Evolutionary conservation across 1,140 invertebrate species (phyloP).

Genomic region (Trachymyrmex cornetzi): DNA sequence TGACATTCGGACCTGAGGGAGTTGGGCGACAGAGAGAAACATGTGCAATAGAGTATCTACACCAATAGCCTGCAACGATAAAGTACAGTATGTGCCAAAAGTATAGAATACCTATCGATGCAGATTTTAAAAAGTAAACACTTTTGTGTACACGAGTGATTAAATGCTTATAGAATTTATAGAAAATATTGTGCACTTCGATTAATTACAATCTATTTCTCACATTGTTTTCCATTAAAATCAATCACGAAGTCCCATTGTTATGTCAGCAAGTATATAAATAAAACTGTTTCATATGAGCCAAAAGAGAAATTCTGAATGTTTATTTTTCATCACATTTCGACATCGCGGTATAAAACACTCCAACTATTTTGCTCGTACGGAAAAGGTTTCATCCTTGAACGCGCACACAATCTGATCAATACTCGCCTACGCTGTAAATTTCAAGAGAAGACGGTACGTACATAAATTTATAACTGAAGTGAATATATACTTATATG

Average conservation of each 20-base stretch:
- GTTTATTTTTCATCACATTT: constrained; percentile 24
- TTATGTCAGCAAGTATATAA: background rate
- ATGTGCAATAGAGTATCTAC: constrained; percentile 46
- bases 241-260: background rate
- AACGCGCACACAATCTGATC: constrained; percentile 21
- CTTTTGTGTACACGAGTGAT: background rate
- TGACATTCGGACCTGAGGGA: constrained; percentile 55
- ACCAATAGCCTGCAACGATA: constrained; percentile 45
- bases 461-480: constrained; percentile 46
- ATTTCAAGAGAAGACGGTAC: constrained; percentile 48
- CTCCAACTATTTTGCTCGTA: background rate
- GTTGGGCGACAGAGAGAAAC: constrained; percentile 38
- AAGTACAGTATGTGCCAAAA: constrained; percentile 42
- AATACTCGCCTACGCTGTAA: constrained; percentile 37
- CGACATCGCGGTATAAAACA: constrained; percentile 29
- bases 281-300: background rate
- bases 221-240: background rate
- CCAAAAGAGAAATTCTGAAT: constrained; percentile 1
- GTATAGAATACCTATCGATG: background rate
- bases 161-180: background rate
- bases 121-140: background rate
- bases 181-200: background rate
- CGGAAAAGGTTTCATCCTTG: constrained; percentile 34
- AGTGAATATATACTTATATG: constrained; percentile 26
- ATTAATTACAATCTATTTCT: background rate